Conservation (phyloP, 2,888 invertebrate genomes). For the Thecophora atra region DNA sequence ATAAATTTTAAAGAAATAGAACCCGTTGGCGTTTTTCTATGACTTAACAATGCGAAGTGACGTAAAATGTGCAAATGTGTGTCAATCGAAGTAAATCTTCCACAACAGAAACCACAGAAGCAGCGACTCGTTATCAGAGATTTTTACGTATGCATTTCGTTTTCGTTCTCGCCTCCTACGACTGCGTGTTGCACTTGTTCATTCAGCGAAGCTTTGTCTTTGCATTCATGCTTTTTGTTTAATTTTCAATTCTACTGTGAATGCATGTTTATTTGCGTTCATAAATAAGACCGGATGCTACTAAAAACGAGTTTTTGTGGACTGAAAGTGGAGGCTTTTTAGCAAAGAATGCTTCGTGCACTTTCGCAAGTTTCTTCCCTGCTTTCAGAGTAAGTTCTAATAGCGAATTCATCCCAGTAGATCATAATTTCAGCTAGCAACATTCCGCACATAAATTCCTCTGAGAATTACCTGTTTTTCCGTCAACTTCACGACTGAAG, state of each 20-base stretch:
- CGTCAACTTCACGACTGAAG: not conserved
- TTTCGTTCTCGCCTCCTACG: no score
- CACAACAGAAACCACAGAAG: no score
- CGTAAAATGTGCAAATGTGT: no score
- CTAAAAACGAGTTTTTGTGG: not conserved
- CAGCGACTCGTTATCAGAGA: no score
- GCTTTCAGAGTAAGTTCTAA: not conserved
- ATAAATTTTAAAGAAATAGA: no score
- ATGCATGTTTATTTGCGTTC: no score
- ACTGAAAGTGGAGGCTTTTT: conserved; percentile 3
- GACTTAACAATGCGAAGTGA: no score
- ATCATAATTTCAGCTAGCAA: conserved; percentile 52
- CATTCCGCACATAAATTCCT: conserved; percentile 49
- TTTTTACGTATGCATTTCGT: no score
- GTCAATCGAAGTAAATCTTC: no score
- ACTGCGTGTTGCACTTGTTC: not conserved
- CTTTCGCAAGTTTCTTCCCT: no score
- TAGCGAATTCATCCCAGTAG: conserved; percentile 49
- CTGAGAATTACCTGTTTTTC: conserved; percentile 39
- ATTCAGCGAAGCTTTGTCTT: not conserved
- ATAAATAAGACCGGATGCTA: conserved; percentile 7
- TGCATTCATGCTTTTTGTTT: not conserved
- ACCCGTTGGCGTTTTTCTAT: no score
- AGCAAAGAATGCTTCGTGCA: not conserved
- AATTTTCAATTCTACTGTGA: not conserved